These are phyloP conservation scores for Eunapius fragilis DNA, from an alignment of 37 sponge, comb jelly and placozoan genomes.

Conservation along the genomic window DNA sequence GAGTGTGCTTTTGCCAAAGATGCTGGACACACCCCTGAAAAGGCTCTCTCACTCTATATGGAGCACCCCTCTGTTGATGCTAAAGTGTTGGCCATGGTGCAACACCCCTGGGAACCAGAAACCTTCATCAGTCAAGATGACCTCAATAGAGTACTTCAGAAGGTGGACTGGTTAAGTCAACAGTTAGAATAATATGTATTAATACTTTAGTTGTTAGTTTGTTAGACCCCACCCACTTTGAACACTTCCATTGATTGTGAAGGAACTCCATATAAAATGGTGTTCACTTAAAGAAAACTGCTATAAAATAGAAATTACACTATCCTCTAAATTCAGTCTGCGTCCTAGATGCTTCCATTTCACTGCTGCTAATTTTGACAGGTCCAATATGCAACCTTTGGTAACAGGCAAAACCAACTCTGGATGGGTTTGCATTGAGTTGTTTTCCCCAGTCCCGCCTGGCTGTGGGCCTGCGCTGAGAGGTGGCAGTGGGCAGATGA, in stretches of 20 bases:
- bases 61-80: not conserved
- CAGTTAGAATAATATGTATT: not conserved
- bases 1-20: not conserved
- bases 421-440: not conserved
- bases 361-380: not conserved
- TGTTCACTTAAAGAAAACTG: too few species aligned
- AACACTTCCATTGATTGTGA: not conserved
- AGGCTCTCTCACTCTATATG: not conserved
- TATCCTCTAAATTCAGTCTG: not conserved
- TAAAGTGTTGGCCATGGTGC: not conserved
- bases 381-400: not conserved
- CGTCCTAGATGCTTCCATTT: not conserved
- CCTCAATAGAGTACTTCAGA: not conserved
- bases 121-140: not conserved
- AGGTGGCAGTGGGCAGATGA: conserved; percentile 86
- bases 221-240: too few species aligned
- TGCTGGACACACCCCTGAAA: not conserved
- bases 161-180: not conserved
- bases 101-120: not conserved
- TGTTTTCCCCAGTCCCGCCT: conserved; percentile 21
- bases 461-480: conserved; percentile 96
- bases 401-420: not conserved
- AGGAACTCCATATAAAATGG: too few species aligned
- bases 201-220: not conserved
- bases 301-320: not conserved